Percentiles rank a stretch among this genome's conserved stretches.
These are phyloP conservation scores for Mandrillus leucophaeus DNA, from an alignment of 2,113 vertebrate species.

Conservation along the genomic window DNA sequence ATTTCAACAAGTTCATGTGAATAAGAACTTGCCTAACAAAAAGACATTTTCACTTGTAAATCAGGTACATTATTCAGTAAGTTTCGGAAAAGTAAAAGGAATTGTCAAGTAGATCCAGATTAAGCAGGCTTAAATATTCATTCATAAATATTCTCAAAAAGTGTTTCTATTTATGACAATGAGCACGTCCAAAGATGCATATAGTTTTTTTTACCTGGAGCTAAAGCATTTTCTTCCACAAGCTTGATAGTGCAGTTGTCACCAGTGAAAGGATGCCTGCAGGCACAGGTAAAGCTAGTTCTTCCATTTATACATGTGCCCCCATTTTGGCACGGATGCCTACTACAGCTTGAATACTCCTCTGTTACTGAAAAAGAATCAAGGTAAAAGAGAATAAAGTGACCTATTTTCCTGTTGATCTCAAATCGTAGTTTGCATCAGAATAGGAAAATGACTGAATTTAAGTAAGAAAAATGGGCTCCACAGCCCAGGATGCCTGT, in stretches of 20 bases:
- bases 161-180: not conserved
- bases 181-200: not conserved
- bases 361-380: conserved; percentile 53
- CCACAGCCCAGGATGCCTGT: too few species aligned
- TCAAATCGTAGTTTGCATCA: not conserved
- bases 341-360: conserved; percentile 78
- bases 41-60: conserved; percentile 16
- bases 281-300: conserved; percentile 82
- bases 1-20: not conserved
- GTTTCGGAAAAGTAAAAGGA: not conserved
- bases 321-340: conserved; percentile 84
- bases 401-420: not conserved
- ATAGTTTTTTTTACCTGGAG: conserved; percentile 81
- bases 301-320: conserved; percentile 85
- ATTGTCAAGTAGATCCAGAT: not conserved
- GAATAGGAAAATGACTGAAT: not conserved
- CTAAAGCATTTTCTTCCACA: conserved; percentile 75
- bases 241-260: conserved; percentile 83
- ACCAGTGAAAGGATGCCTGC: conserved; percentile 87
- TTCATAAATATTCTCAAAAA: not conserved
- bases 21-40: not conserved
- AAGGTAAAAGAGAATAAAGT: not conserved
- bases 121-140: not conserved
- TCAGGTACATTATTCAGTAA: not conserved
- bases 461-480: not conserved